Conservation (phyloP, 1,140 invertebrate genomes). For the Cyclina sinensis region DNA sequence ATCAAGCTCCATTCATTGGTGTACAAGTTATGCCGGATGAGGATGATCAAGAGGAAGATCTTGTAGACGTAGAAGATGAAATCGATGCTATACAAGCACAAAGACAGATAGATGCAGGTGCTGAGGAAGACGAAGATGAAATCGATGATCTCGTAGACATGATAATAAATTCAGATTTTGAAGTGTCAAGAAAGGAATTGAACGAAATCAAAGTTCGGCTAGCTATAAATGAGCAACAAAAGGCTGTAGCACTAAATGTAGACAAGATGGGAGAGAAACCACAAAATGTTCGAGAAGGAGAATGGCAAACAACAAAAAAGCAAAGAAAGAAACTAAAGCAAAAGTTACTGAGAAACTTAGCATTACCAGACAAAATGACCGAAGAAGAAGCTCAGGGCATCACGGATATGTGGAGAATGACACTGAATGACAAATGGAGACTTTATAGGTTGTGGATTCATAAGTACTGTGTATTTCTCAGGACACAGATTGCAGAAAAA, state of each 20-base stretch:
- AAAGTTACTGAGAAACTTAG: slow-evolving; percentile 47
- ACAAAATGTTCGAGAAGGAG: background rate
- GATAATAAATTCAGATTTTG: background rate
- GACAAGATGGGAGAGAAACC: slow-evolving; percentile 49
- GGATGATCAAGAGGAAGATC: slow-evolving; percentile 39
- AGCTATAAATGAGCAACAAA: slow-evolving; percentile 25
- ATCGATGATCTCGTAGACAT: slow-evolving; percentile 34
- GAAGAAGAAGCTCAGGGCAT: slow-evolving; percentile 67
- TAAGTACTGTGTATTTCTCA: slow-evolving; percentile 69
- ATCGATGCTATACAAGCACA: slow-evolving; percentile 46
- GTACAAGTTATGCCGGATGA: background rate
- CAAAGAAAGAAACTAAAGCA: slow-evolving; percentile 66
- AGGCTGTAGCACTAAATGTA: slow-evolving; percentile 49
- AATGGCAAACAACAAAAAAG: slow-evolving; percentile 39
- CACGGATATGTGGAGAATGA: slow-evolving; percentile 79
- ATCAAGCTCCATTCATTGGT: background rate
- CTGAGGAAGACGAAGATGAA: slow-evolving; percentile 32
- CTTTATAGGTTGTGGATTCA: slow-evolving; percentile 84
- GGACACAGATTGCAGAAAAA: slow-evolving; percentile 65
- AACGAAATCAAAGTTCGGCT: slow-evolving; percentile 2
- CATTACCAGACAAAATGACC: slow-evolving; percentile 66
- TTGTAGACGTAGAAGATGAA: slow-evolving; percentile 58
- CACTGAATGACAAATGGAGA: slow-evolving; percentile 81
- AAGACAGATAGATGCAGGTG: slow-evolving; percentile 49
- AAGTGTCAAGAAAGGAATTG: slow-evolving; percentile 54